phyloP scores from a whole-genome alignment of 2,888 invertebrate species.

The Dorcus parallelipipedus region DNA sequence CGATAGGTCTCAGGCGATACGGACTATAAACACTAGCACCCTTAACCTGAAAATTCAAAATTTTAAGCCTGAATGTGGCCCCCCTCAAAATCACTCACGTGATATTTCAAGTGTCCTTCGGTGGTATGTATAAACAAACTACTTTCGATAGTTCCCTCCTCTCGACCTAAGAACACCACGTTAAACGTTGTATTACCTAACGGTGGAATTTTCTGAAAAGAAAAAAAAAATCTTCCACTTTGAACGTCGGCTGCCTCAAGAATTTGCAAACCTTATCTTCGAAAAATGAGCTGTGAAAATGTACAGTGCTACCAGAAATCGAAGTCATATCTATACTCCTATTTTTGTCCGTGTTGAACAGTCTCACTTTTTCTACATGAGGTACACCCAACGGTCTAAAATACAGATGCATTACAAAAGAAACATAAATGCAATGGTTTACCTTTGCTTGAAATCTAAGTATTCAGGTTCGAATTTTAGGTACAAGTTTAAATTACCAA shows the following conservation, averaged over 20 bases:
- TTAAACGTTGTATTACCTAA: conserved; percentile 92
- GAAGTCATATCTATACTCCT: conserved; percentile 88
- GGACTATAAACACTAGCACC: conserved; percentile 86
- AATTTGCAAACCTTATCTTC: conserved; percentile 75
- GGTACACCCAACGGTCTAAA: conserved; percentile 82
- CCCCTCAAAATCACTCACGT: conserved; percentile 52
- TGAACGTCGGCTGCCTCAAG: background rate
- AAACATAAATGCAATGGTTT: background rate
- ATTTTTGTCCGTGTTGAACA: conserved; percentile 83
- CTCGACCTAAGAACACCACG: conserved; percentile 92
- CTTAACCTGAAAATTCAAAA: conserved; percentile 59
- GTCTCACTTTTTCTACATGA: conserved; percentile 78
- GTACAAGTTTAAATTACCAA: conserved; percentile 46
- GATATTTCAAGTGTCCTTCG: conserved; percentile 84
- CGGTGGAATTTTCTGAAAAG: conserved; percentile 76
- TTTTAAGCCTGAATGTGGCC: background rate
- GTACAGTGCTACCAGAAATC: conserved; percentile 89
- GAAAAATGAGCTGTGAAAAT: conserved; percentile 97
- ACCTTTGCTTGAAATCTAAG: conserved; percentile 69
- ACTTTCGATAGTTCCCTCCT: conserved; percentile 83
- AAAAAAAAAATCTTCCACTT: background rate
- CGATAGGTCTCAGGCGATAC: conserved; percentile 86
- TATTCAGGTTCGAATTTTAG: conserved; percentile 63
- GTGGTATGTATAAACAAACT: conserved; percentile 92
- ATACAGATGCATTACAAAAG: conserved; percentile 25